Percentiles rank a stretch among this genome's conserved stretches.
phyloP scores from a whole-genome alignment of 2,888 invertebrate genomes.

The Lepidocyrtoides sp. region DNA sequence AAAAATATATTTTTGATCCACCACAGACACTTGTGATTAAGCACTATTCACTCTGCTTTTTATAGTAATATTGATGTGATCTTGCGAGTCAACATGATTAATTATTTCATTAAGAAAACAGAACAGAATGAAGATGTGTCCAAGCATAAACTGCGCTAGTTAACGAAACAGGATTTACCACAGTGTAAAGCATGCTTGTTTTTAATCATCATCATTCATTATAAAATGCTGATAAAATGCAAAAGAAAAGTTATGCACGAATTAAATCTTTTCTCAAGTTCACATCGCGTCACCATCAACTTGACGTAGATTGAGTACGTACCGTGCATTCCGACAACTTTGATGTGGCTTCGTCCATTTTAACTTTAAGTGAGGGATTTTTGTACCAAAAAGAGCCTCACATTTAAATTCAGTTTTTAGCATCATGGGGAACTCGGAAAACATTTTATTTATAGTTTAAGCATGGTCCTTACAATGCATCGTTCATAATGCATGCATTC shows the following conservation, averaged over 20 bases:
- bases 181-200: background rate
- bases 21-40: background rate
- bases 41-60: background rate
- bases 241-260: background rate
- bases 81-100: background rate
- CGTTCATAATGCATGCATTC: constrained; percentile 25
- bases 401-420: background rate
- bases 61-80: background rate
- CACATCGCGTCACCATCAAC: background rate
- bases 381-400: background rate
- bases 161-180: background rate
- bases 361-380: background rate
- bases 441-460: background rate
- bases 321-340: background rate
- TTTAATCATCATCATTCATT: too few relatives aligned
- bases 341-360: constrained; percentile 1
- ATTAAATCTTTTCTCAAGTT: background rate
- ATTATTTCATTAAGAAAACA: background rate
- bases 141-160: background rate
- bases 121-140: background rate
- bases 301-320: constrained; percentile 34
- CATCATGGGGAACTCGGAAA: background rate
- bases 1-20: background rate
- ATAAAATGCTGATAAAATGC: background rate
- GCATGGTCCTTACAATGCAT: background rate